These are phyloP conservation scores for Cataglyphis hispanica DNA, from an alignment of 1,140 invertebrate species.

Conservation along the genomic window DNA sequence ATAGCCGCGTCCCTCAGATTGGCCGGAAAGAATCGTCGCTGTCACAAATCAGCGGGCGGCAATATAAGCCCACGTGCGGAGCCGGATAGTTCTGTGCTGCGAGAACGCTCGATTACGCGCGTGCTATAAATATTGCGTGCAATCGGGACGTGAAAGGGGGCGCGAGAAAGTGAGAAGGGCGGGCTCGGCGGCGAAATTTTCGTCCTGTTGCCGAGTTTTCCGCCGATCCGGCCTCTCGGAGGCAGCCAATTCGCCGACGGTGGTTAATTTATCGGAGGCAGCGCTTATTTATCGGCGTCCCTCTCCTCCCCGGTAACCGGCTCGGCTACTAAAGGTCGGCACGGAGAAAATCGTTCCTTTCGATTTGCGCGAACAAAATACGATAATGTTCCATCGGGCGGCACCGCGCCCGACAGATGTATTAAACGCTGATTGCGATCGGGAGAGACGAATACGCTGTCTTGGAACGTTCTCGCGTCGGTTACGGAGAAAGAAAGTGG, in stretches of 20 bases:
- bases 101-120: slow-evolving; percentile 76
- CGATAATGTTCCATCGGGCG: slow-evolving; percentile 54
- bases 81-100: slow-evolving; percentile 57
- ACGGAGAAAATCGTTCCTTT: slow-evolving; percentile 48
- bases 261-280: slow-evolving; percentile 72
- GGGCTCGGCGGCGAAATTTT: slow-evolving; percentile 61
- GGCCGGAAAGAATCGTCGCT: slow-evolving; percentile 68
- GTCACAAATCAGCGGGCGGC: slow-evolving; percentile 73
- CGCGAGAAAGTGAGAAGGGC: slow-evolving; percentile 72
- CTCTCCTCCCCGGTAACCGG: slow-evolving; percentile 30
- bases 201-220: slow-evolving; percentile 31
- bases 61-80: slow-evolving; percentile 66
- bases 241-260: slow-evolving; percentile 71
- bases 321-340: slow-evolving; percentile 62
- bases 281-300: slow-evolving; percentile 71
- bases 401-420: slow-evolving; percentile 39
- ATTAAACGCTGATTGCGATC: slow-evolving; percentile 61
- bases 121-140: slow-evolving; percentile 77
- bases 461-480: slow-evolving; percentile 8
- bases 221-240: slow-evolving; percentile 12
- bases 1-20: slow-evolving; percentile 57
- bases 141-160: slow-evolving; percentile 67
- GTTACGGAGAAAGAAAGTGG: not conserved
- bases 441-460: slow-evolving; percentile 35
- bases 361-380: slow-evolving; percentile 61